Evolutionary conservation across 2,797 vertebrate genomes (phyloP).

Genomic region (Psittacula derbiana): DNA sequence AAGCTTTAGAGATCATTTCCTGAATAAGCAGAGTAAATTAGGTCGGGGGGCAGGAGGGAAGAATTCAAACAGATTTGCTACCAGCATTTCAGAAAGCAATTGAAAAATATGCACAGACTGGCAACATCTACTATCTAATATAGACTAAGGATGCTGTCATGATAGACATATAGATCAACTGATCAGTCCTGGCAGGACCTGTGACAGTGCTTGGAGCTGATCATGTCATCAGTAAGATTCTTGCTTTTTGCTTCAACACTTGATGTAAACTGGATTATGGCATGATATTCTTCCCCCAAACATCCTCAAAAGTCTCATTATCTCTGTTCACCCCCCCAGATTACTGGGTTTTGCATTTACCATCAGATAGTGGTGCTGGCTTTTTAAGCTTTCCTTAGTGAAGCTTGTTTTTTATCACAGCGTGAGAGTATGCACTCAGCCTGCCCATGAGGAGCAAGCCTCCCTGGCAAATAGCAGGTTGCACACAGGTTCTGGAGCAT

Average conservation of each 20-base stretch:
- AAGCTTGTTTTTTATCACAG: not conserved
- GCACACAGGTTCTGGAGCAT: not conserved
- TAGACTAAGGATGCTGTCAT: not conserved
- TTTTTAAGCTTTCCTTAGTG: not conserved
- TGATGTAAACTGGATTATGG: not conserved
- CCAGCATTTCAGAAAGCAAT: not conserved
- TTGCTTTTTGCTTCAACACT: not conserved
- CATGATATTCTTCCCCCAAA: not conserved
- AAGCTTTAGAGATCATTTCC: constrained; percentile 40
- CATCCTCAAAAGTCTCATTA: not conserved
- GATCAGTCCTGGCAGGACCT: not conserved
- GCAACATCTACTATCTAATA: not conserved
- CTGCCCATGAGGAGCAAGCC: not conserved
- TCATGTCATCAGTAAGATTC: not conserved
- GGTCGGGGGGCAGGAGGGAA: not conserved
- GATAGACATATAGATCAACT: not conserved
- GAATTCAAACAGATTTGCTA: not conserved
- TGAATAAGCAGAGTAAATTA: constrained; percentile 9
- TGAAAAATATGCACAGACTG: not conserved
- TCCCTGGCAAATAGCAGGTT: not conserved
- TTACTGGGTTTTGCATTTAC: not conserved
- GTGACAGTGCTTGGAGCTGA: not conserved
- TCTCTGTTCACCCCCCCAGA: not conserved
- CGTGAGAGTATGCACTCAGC: not conserved
- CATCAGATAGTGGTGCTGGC: not conserved